These are phyloP conservation scores for Pterophyllum scalare DNA, from an alignment of 2,113 vertebrate genomes.

Conservation along the genomic window DNA sequence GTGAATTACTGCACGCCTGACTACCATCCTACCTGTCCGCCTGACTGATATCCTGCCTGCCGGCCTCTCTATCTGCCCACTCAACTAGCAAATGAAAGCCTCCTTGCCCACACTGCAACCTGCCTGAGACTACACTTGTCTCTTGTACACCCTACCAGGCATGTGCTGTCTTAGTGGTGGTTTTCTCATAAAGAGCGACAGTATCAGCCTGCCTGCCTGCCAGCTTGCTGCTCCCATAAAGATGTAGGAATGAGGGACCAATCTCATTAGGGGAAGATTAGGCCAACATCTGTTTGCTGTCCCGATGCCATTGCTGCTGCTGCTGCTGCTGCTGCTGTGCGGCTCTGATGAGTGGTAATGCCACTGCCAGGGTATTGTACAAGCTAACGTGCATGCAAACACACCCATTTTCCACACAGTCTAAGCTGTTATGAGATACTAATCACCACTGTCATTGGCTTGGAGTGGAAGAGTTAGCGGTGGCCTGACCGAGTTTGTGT, in stretches of 20 bases:
- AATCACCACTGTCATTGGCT: constrained; percentile 64
- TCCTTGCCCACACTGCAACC: background rate
- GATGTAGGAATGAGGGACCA: constrained; percentile 77
- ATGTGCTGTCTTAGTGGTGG: constrained; percentile 22
- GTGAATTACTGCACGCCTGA: background rate
- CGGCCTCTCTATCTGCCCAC: background rate
- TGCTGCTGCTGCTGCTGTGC: constrained; percentile 37
- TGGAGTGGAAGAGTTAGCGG: constrained; percentile 46
- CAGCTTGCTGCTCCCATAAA: constrained; percentile 76
- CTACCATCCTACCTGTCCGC: background rate
- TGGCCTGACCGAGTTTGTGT: constrained; percentile 43
- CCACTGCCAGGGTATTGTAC: constrained; percentile 52
- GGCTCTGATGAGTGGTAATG: constrained; percentile 45
- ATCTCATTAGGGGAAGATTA: constrained; percentile 84
- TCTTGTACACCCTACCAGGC: constrained; percentile 23
- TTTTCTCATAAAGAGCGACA: constrained; percentile 56
- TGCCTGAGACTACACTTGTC: constrained; percentile 33
- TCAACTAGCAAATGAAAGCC: constrained; percentile 6
- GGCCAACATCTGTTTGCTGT: constrained; percentile 83
- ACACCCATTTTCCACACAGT: constrained; percentile 54
- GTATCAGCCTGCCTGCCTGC: constrained; percentile 60
- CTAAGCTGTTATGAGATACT: constrained; percentile 62
- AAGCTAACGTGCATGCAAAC: constrained; percentile 41
- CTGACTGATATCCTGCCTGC: background rate
- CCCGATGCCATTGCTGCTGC: constrained; percentile 51